phyloP scores from a whole-genome alignment of 2,888 invertebrate genomes.

The Lycaena phlaeas region DNA sequence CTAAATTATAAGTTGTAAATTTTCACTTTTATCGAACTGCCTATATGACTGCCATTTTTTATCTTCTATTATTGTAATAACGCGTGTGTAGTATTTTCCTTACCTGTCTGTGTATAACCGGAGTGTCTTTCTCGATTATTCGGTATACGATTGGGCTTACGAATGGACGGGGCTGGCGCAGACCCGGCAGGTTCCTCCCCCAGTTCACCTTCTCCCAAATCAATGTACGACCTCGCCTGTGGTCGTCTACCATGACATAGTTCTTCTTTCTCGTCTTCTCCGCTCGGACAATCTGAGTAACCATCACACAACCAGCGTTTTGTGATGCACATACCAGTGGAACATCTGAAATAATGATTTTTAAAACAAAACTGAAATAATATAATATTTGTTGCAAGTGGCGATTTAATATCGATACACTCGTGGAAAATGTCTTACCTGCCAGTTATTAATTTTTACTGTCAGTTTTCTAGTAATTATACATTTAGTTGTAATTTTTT shows the following conservation, averaged over 20 bases:
- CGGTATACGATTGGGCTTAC: conserved; percentile 36
- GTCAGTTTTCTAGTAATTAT: too few species aligned
- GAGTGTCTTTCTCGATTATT: conserved; percentile 17
- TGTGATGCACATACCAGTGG: conserved; percentile 47
- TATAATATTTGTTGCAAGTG: too few species aligned
- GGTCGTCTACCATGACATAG: conserved; percentile 24
- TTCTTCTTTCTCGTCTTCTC: conserved; percentile 46
- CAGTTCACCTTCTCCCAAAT: conserved; percentile 23
- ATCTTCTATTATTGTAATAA: too few species aligned
- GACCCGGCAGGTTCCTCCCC: conserved; percentile 56
- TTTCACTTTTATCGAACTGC: too few species aligned
- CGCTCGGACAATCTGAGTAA: conserved; percentile 54
- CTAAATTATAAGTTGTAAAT: too few species aligned
- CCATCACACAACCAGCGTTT: conserved; percentile 64
- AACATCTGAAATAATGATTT: conserved; percentile 35
- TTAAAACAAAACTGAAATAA: background rate
- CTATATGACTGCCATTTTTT: too few species aligned
- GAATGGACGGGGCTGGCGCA: conserved; percentile 47
- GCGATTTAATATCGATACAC: too few species aligned
- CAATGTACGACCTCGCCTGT: background rate
- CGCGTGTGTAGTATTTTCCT: too few species aligned
- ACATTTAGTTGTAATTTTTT: too few species aligned
- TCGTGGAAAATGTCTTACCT: too few species aligned
- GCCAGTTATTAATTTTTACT: too few species aligned
- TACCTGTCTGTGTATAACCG: background rate